Percentiles rank a stretch among this genome's conserved stretches.
Conservation (phyloP, 2,888 invertebrate genomes). For the Clostera curtula region DNA sequence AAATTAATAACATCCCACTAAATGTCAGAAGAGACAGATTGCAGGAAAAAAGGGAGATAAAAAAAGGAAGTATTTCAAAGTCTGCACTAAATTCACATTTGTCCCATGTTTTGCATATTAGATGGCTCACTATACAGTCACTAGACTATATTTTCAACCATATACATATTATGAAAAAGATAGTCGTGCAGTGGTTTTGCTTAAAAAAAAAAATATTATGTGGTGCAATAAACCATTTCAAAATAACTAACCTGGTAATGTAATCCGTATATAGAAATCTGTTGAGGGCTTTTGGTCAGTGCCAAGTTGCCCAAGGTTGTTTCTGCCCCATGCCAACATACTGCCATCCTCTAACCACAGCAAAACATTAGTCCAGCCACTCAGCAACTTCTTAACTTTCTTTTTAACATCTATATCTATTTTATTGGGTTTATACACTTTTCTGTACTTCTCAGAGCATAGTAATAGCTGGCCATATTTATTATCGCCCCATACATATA, state of each 20-base stretch:
- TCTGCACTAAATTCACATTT: too few species aligned
- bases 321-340: constrained; percentile 86
- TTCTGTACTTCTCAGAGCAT: constrained; percentile 64
- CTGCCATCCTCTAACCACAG: constrained; percentile 76
- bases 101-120: too few species aligned
- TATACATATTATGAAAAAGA: too few species aligned
- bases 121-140: too few species aligned
- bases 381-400: constrained; percentile 72
- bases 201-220: too few species aligned
- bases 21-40: too few species aligned
- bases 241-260: constrained; percentile 48
- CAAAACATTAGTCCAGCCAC: constrained; percentile 88
- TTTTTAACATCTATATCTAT: constrained; percentile 72
- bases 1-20: too few species aligned
- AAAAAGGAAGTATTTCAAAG: too few species aligned
- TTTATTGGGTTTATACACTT: constrained; percentile 69
- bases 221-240: not conserved
- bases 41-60: too few species aligned
- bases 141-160: too few species aligned
- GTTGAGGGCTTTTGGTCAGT: constrained; percentile 31
- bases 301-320: constrained; percentile 87
- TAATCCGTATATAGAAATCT: constrained; percentile 39
- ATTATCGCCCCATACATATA: constrained; percentile 88
- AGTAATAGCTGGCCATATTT: constrained; percentile 85
- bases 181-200: too few species aligned